Conservation (phyloP, 1,140 invertebrate species). For the Nymphalis io region DNA sequence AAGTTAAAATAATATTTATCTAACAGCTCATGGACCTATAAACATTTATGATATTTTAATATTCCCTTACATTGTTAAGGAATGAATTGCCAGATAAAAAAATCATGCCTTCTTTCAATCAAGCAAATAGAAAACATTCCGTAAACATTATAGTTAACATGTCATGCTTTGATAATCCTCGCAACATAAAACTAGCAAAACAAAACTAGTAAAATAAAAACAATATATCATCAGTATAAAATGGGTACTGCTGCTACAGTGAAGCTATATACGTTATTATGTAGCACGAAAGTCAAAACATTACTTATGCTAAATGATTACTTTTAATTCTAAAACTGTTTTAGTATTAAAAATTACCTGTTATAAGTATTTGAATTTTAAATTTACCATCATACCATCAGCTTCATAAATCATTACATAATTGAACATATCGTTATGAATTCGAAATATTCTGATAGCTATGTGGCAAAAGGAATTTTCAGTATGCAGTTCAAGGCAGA, state of each 20-base stretch:
- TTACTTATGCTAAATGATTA: slow-evolving; percentile 20
- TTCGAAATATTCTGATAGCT: slow-evolving; percentile 20
- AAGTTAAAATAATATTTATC: no score
- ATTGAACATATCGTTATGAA: slow-evolving; percentile 17
- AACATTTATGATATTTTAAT: no score
- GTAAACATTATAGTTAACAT: neutral
- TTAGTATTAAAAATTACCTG: neutral
- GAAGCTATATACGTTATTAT: slow-evolving; percentile 34
- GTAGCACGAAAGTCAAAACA: slow-evolving; percentile 19
- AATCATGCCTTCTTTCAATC: slow-evolving; percentile 27
- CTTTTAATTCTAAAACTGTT: slow-evolving; percentile 12
- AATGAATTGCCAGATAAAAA: neutral
- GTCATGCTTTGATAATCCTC: slow-evolving; percentile 36
- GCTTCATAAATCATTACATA: slow-evolving; percentile 20
- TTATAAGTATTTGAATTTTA: slow-evolving; percentile 21
- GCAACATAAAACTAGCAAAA: slow-evolving; percentile 31
- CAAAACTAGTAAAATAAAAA: slow-evolving; percentile 37
- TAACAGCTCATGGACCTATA: no score
- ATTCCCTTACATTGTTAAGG: no score
- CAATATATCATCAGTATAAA: slow-evolving; percentile 21
- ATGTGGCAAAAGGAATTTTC: slow-evolving; percentile 24
- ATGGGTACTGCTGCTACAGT: slow-evolving; percentile 40
- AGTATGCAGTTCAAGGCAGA: slow-evolving; percentile 25
- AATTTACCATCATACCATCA: slow-evolving; percentile 21
- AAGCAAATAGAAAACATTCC: slow-evolving; percentile 10